Base-by-base conservation (phyloP, 2,888 invertebrate genomes). In the Apomyelois bistriatella region DNA sequence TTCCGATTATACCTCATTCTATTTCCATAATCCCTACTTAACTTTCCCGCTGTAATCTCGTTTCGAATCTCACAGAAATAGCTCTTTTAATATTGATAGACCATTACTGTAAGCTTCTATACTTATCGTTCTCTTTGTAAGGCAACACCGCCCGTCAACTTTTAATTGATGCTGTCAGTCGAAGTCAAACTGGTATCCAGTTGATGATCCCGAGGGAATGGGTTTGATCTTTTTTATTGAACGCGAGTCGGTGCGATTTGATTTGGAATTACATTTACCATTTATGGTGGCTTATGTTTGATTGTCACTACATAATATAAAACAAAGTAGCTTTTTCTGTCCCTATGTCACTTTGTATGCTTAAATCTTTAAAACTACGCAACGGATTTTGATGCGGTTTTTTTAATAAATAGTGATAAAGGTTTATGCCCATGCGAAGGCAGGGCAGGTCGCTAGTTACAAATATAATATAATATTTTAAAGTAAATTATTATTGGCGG, bases 111-210 rank as follows among this genome's bases (percentile, higher is more conserved):
- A 71, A 75, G 79, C 80, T 76, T 70, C 70, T 71, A 71, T 70
- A 73, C 65, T 70, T 76, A 79, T 74, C 74, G 64, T 71, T 71
- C 79, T 80, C 82, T 87, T 86, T 88, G 89, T 84, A 90, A 90
- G 65, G 58, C 63, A 70, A 87, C 76, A 82, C 89, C 88, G 83
- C 77, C 68, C 76, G 85, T 85, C 85, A 81, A 81, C 68, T 74
- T 75, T 82, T 90, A 90, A 90, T 90, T 89, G 89, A 87, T 83
- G 82, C 85, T 85, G 89, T 88, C 89, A 90, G 79, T 89, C 85
- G 84, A 77, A 72, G 85, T 82, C 80, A 74, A 83, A 80, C 55
- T 60, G 58, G 72, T 70, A 70, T 74, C 69, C 70, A 68, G 73
- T 76, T 74, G 74, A 79, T 79, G 68, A 76, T 77, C 82, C 76